These are phyloP conservation scores for Megathymus violae DNA, from an alignment of 1,140 invertebrate genomes.

Conservation along the genomic window DNA sequence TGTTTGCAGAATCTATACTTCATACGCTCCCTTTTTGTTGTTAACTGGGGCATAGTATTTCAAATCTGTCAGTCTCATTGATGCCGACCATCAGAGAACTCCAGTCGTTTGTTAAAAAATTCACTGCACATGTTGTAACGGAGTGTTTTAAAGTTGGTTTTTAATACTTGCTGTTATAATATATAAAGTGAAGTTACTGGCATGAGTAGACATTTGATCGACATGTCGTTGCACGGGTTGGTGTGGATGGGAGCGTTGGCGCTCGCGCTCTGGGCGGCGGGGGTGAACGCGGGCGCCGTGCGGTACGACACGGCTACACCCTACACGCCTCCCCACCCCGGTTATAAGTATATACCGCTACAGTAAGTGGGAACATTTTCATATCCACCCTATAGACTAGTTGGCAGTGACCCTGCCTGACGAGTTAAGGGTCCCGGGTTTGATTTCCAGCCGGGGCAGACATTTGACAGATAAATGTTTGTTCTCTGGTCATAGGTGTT, in stretches of 20 bases:
- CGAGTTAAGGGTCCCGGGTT: too few relatives aligned
- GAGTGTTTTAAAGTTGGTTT: slow-evolving; percentile 8
- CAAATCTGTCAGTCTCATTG: slow-evolving; percentile 58
- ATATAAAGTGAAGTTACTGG: background rate
- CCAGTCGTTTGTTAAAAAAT: slow-evolving; percentile 7
- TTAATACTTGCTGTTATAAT: background rate
- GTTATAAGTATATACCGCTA: slow-evolving; percentile 69
- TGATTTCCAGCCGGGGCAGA: too few relatives aligned
- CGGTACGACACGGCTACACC: slow-evolving; percentile 72
- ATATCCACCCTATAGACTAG: too few relatives aligned
- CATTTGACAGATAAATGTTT: too few relatives aligned
- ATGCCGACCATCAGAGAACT: slow-evolving; percentile 50
- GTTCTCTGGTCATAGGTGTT: too few relatives aligned
- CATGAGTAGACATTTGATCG: slow-evolving; percentile 49
- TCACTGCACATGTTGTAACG: slow-evolving; percentile 8
- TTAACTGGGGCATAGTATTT: slow-evolving; percentile 64
- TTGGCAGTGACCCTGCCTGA: too few relatives aligned
- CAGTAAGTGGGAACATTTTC: slow-evolving; percentile 56
- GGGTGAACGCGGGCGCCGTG: slow-evolving; percentile 51
- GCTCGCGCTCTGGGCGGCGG: slow-evolving; percentile 63
- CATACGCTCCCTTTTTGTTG: slow-evolving; percentile 54
- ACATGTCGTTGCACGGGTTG: slow-evolving; percentile 61
- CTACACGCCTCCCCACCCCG: slow-evolving; percentile 56
- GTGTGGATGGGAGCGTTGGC: slow-evolving; percentile 55
- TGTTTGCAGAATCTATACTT: slow-evolving; percentile 72